Conservation (phyloP, 2,113 vertebrate genomes). For the Caretta caretta region DNA sequence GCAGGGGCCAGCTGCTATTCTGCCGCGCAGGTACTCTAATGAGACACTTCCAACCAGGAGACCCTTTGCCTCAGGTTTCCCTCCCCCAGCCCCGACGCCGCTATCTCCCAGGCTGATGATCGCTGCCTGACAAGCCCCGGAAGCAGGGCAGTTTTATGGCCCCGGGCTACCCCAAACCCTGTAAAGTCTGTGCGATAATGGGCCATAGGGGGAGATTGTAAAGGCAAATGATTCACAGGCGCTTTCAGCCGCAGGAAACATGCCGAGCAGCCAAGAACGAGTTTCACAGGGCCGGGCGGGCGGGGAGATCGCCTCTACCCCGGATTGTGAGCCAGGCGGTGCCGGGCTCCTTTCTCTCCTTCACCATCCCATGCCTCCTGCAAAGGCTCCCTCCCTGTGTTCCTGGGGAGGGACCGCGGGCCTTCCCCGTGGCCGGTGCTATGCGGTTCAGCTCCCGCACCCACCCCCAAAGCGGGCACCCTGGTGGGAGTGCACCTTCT, state of each 20-base stretch:
- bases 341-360: too few relatives aligned
- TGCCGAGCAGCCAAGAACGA: neutral
- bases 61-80: neutral
- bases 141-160: slow-evolving; percentile 51
- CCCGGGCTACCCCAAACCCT: slow-evolving; percentile 55
- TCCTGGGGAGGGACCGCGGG: too few relatives aligned
- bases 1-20: slow-evolving; percentile 38
- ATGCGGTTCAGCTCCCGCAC: too few relatives aligned
- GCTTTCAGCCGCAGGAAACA: slow-evolving; percentile 30
- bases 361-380: too few relatives aligned
- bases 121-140: neutral
- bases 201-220: slow-evolving; percentile 31
- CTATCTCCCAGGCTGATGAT: too few relatives aligned
- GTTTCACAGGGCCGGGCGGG: neutral
- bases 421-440: too few relatives aligned
- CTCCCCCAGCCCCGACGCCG: too few relatives aligned
- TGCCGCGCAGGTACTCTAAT: slow-evolving; percentile 24
- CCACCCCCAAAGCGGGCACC: too few relatives aligned
- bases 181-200: slow-evolving; percentile 50
- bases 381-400: too few relatives aligned
- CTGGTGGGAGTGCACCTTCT: too few relatives aligned
- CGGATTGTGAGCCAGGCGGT: too few relatives aligned
- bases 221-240: slow-evolving; percentile 66
- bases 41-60: slow-evolving; percentile 24
- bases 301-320: neutral